Base-by-base conservation (phyloP, 2,113 vertebrate species). In the Rhinopomastus cyanomelas region DNA sequence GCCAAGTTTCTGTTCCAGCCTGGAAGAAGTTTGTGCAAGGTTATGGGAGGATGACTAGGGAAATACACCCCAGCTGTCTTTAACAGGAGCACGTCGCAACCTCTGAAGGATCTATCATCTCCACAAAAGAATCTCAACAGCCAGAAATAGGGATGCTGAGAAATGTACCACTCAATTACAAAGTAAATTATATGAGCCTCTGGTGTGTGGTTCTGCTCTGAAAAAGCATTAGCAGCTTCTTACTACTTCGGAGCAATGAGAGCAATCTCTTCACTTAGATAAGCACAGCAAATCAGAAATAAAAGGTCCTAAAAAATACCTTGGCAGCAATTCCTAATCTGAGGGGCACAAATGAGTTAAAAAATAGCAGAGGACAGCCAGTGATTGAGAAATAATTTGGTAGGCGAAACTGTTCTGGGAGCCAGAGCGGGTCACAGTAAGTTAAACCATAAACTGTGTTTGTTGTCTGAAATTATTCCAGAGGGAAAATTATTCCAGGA, bases 391-490 rank as follows among this genome's bases (percentile, higher is more conserved):
- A 87, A 81, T 52, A 92, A 56, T 85, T 22, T 7, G 5, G 77
- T 67, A 91, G 36, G 25, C 76, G 37, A 90, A 84, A 69, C 62
- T 73, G 84, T 88, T 92, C 67, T 66, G 60, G 86, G 77, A 96
- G 71, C 72, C 83, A 75, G 77, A 82, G 61, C 57, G 66, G 73
- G 55, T 84, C 42, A 21, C 53, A 84, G 51, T 72, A 94, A 69
- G 34, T 84, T 76, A 92, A 92, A 83, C 74, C 3, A 1, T 57
- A 55, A 65, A 32, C 52, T 71, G 9, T 88, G 27, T 87, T 85
- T 87, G 44, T 81, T 83, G 56, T 49, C 85, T 91, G 82, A 93
- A 89, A 91, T 87, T 51, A 88, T 84, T 93, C 87, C 75, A 76
- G 90, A 82, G 87, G 59, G 25, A 51, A 84, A 94, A 87, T 42